phyloP scores from a whole-genome alignment of 2,113 vertebrate species.

The Mobula hypostoma region DNA sequence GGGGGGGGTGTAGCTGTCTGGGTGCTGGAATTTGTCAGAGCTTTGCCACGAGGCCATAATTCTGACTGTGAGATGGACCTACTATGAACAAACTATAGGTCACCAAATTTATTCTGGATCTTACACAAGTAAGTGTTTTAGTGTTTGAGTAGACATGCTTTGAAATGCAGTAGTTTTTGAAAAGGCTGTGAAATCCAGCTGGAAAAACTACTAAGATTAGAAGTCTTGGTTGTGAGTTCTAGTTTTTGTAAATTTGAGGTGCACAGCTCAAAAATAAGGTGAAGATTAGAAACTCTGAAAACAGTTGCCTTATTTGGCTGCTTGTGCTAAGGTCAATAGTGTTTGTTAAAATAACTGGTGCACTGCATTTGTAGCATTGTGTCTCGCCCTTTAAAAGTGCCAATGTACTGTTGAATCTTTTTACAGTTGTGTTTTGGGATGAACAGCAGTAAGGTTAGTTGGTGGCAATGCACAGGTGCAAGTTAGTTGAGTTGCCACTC shows the following conservation, averaged over 20 bases:
- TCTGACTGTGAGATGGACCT: not conserved
- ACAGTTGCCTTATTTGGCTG: not conserved
- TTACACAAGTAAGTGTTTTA: constrained; percentile 19
- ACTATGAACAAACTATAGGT: not conserved
- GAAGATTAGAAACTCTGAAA: not conserved
- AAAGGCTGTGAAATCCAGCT: not conserved
- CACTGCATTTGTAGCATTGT: constrained; percentile 12
- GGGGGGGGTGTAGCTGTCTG: not conserved
- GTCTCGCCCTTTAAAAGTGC: not conserved
- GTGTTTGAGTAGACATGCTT: not conserved
- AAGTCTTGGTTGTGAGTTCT: not conserved
- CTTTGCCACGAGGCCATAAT: not conserved
- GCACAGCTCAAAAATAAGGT: not conserved
- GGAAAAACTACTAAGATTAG: not conserved
- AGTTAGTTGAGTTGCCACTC: too few relatives aligned
- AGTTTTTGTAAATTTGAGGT: not conserved
- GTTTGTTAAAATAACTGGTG: not conserved
- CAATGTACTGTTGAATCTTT: not conserved
- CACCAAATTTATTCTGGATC: not conserved
- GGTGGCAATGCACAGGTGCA: too few relatives aligned
- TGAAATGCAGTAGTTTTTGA: not conserved
- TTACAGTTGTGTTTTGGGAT: too few relatives aligned
- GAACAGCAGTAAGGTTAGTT: too few relatives aligned
- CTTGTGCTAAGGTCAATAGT: constrained; percentile 27
- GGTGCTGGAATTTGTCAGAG: not conserved